Base-by-base conservation (phyloP, 2,797 vertebrate genomes). In the Pitangus sulphuratus region DNA sequence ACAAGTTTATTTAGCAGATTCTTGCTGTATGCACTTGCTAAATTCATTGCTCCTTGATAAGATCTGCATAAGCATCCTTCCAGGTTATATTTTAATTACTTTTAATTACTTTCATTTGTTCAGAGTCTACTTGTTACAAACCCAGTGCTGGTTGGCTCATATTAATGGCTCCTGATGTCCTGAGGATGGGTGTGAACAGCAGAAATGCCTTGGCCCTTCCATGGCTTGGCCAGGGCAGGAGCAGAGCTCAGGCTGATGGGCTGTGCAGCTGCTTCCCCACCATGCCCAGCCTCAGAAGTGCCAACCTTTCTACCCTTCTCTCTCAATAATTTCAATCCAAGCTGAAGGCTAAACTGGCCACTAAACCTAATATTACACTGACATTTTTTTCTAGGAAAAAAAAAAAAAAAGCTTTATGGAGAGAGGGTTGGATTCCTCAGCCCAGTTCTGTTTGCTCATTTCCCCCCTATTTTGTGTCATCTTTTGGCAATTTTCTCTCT, bases 31-130 rank as follows among this genome's bases (percentile, higher is more conserved):
- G 56, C 71, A 48, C 62, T 88, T 78, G 42, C 37, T 92, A 91
- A 69, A 83, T 94, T 68, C 26, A 56, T 92, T 91, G 95, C 86
- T 84, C 77, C 26, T 68, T 88, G 84, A 87, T 89, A 94, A 95
- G 15, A 69, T 74, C 87, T 90, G 28, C 26, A 84, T 85, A 91
- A 95, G 65, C 57, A 60, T 76, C 53, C 22, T 89, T 86, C n/a
- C 40, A 95, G 94, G 88, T 72, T 4, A 89, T 48, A 9, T 31
- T 94, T 85, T 15, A 40, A 40, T 40, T 6, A 15, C 15, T 40
- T 15, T 90, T 93, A 93, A 90, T 95, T 90, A 45, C 44, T 70
- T 92, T 90, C 53, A 77, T 65, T 93, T 96, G n/a, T 45, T 92
- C 42, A 47, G 25, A 84, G 35, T 25, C 74, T 50, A 4, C 17